Base-by-base conservation (phyloP, 2,888 invertebrate genomes). In the Odontocolon sp. region DNA sequence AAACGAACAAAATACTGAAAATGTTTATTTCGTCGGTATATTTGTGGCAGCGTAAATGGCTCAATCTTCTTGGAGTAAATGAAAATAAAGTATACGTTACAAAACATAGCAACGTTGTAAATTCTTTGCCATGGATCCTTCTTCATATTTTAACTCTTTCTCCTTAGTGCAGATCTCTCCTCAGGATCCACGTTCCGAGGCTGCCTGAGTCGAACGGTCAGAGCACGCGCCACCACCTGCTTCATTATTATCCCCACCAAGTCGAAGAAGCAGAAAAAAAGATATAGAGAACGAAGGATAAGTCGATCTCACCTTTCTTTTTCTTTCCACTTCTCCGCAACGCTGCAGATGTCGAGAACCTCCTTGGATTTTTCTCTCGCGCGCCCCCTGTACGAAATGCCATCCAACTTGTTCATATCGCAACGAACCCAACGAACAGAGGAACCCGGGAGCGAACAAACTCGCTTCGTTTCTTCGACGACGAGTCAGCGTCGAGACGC, bases 201-300 rank as follows among this genome's bases (percentile, higher is more conserved):
- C 79, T 80, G 78, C 67, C 81, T 59, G 59, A 77, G 82, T 76
- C 82, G 81, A 79, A 77, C 80, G 79, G 81, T 81, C 83, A 82
- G 66, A 85, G 86, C 86, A 86, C 86, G 86, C 86, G 86, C 84
- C 87, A 83, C 85, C 87, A 86, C 86, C 86, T 86, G 86, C 86
- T 85, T 81, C 87, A n/a, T 84, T 85, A 86, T 86, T 86, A 86
- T 85, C 85, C 87, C 84, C 81, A 73, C 83, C 64, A 64, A 76
- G 64, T 50, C 47, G 63, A 63, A 68, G 61, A 70, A 45, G 52
- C 33, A 31, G 26, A 69, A 52, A 31, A 5, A 31, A 47, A 6
- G 6, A 71, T 42, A 33, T 26, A 16, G 21, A 52, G 36, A 61
- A 33, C 45, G 31, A 52, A 42, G 36, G 63, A 61, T 63, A 50